These are phyloP conservation scores for Phengaris arion DNA, from an alignment of 2,888 invertebrate species.

Conservation along the genomic window DNA sequence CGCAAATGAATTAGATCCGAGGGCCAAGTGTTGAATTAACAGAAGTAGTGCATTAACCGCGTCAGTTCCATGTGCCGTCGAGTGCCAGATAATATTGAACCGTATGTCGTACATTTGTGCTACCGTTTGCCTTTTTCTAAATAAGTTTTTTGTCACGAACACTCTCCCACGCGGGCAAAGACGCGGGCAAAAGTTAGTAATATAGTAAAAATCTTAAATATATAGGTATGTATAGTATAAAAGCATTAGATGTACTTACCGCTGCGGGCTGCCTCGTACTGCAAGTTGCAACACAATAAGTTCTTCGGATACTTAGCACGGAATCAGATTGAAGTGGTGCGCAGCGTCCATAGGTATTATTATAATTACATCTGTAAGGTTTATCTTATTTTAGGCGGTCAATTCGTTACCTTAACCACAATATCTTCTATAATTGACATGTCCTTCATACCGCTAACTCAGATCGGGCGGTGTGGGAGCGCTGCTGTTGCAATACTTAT, in stretches of 20 bases:
- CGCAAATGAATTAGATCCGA: slow-evolving; percentile 61
- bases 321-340: no score
- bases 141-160: no score
- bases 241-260: neutral
- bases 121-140: slow-evolving; percentile 66
- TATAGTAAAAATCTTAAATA: no score
- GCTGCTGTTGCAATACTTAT: slow-evolving; percentile 17
- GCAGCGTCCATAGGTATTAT: neutral
- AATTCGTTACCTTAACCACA: neutral
- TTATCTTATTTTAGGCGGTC: neutral
- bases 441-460: slow-evolving; percentile 21
- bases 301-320: no score
- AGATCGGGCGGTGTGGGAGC: slow-evolving; percentile 23
- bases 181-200: no score
- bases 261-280: no score
- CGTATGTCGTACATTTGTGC: slow-evolving; percentile 74
- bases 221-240: no score
- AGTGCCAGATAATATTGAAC: slow-evolving; percentile 78
- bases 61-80: slow-evolving; percentile 69
- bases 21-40: slow-evolving; percentile 68
- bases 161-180: no score
- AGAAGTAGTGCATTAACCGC: slow-evolving; percentile 67
- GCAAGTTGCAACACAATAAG: no score
- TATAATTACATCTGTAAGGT: neutral
- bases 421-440: neutral